A percentile compares a stretch with the other conserved stretches of the same genome.
These are phyloP conservation scores for Heterohyrax brucei DNA, from an alignment of 2,797 vertebrate species.

Conservation along the genomic window DNA sequence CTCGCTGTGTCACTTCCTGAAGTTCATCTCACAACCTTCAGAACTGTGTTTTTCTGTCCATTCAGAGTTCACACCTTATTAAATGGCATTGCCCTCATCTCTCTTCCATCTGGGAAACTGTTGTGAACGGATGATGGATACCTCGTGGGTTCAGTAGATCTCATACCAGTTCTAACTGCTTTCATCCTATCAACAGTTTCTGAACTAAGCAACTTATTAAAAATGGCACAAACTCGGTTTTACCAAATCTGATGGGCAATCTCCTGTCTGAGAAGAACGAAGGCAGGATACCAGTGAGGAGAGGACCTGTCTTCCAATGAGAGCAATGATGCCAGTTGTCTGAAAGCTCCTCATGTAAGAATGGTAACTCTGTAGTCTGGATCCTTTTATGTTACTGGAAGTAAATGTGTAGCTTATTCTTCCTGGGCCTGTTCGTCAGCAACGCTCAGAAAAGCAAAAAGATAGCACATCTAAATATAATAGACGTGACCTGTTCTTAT, in stretches of 20 bases:
- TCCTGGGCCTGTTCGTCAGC: slow-evolving; percentile 75
- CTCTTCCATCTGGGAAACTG: not conserved
- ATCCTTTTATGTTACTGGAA: slow-evolving; percentile 69
- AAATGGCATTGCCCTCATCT: slow-evolving; percentile 19
- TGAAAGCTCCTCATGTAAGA: slow-evolving; percentile 58
- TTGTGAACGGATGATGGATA: slow-evolving; percentile 53
- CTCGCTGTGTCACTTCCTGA: slow-evolving; percentile 26
- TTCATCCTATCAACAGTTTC: slow-evolving; percentile 66
- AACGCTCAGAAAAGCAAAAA: slow-evolving; percentile 69
- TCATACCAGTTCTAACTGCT: slow-evolving; percentile 30
- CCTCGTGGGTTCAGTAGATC: slow-evolving; percentile 41
- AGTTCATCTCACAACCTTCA: slow-evolving; percentile 40
- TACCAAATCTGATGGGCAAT: slow-evolving; percentile 43
- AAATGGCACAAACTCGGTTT: slow-evolving; percentile 58
- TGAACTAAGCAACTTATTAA: not conserved
- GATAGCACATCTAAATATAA: slow-evolving; percentile 69
- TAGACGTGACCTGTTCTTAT: slow-evolving; percentile 47
- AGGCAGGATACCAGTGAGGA: not conserved
- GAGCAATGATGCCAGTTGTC: slow-evolving; percentile 48
- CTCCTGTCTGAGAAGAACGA: slow-evolving; percentile 76
- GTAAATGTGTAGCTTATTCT: slow-evolving; percentile 69
- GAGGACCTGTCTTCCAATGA: not conserved
- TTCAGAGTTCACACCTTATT: slow-evolving; percentile 10
- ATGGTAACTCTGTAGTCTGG: slow-evolving; percentile 72
- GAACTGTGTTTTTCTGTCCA: slow-evolving; percentile 41